Evolutionary conservation across 2,113 vertebrate genomes (phyloP).

Genomic region (Syngnathus scovelli): DNA sequence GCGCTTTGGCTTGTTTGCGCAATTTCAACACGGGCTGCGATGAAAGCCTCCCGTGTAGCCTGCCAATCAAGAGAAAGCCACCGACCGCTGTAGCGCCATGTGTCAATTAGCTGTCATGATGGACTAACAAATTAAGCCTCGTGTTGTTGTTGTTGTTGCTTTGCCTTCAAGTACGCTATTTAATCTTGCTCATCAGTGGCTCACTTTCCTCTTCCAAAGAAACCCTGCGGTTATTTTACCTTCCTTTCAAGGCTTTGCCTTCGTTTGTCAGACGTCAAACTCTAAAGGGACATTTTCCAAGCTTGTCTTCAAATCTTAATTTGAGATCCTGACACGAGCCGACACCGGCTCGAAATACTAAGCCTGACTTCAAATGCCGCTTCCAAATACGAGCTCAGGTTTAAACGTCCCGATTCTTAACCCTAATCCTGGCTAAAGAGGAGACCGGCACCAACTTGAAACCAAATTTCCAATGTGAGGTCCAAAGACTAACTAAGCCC

Average conservation of each 20-base stretch:
- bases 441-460: no score
- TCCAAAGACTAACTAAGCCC: no score
- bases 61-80: background rate
- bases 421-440: no score
- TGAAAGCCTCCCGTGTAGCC: background rate
- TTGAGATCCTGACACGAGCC: no score
- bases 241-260: background rate
- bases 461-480: no score
- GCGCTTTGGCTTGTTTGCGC: background rate
- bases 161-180: background rate
- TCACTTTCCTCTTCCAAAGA: background rate
- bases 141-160: no score
- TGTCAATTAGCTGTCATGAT: background rate
- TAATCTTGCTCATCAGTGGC: background rate
- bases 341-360: background rate
- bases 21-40: background rate
- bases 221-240: background rate
- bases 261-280: background rate
- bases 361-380: no score
- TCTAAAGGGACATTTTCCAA: no score
- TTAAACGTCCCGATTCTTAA: no score
- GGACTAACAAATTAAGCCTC: background rate
- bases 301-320: no score
- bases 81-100: background rate
- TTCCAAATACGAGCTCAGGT: no score